Conservation (phyloP, 1,140 invertebrate genomes). For the Euschistus heros region DNA sequence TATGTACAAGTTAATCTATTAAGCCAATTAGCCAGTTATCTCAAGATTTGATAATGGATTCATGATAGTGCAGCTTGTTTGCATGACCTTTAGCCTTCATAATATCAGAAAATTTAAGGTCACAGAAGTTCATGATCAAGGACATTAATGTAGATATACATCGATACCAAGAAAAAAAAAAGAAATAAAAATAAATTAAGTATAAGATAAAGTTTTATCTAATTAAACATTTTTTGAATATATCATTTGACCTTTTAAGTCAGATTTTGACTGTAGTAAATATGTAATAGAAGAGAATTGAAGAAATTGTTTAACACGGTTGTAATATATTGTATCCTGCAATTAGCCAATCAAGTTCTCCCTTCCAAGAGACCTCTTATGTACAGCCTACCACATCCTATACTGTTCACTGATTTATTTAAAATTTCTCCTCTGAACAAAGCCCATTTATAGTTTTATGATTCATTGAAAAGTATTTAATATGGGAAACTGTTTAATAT, state of each 20-base stretch:
- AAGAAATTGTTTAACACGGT: slow-evolving; percentile 16
- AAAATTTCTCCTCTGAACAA: too few relatives aligned
- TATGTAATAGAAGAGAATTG: slow-evolving; percentile 15
- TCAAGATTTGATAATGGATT: too few relatives aligned
- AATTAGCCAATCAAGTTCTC: slow-evolving; percentile 21
- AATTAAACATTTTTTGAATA: too few relatives aligned
- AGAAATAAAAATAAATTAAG: too few relatives aligned
- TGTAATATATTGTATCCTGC: slow-evolving; percentile 23
- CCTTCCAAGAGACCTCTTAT: slow-evolving; percentile 3
- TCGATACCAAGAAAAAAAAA: too few relatives aligned
- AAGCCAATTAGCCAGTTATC: too few relatives aligned
- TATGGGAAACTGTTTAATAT: too few relatives aligned
- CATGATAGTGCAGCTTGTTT: slow-evolving; percentile 13
- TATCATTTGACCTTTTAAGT: neutral
- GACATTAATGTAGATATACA: neutral
- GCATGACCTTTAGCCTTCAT: neutral
- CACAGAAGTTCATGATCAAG: slow-evolving; percentile 14
- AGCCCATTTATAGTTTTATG: too few relatives aligned
- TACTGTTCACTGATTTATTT: too few relatives aligned
- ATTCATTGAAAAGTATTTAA: too few relatives aligned
- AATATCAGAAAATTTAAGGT: slow-evolving; percentile 10
- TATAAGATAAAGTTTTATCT: too few relatives aligned
- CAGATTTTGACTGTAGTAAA: neutral
- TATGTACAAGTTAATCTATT: too few relatives aligned
- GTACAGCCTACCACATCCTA: neutral